A percentile compares a stretch with the other conserved stretches of the same genome.
Evolutionary conservation across 2,797 vertebrate species (phyloP).

Genomic region (Coregonus sp.): DNA sequence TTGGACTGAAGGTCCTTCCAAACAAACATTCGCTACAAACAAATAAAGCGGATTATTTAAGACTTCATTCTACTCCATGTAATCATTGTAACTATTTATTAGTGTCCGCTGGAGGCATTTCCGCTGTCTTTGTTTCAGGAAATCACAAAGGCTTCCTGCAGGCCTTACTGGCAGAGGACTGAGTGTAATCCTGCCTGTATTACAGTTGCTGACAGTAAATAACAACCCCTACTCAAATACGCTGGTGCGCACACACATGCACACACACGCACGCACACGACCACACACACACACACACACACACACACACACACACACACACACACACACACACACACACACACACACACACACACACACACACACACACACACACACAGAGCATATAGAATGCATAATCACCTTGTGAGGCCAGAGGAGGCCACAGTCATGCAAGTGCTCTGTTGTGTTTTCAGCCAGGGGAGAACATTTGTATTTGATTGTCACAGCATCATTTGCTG

Average conservation of each 20-base stretch:
- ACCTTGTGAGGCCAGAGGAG: slow-evolving; percentile 7
- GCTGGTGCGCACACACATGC: slow-evolving; percentile 1
- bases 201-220: slow-evolving; percentile 17
- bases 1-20: not conserved
- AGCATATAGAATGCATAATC: not conserved
- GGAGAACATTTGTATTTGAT: not conserved
- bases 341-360: slow-evolving; percentile 1
- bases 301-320: slow-evolving; percentile 1
- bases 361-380: slow-evolving; percentile 1
- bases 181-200: slow-evolving; percentile 8
- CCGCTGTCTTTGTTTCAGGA: slow-evolving; percentile 24
- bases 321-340: slow-evolving; percentile 12
- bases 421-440: not conserved
- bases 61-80: slow-evolving; percentile 7
- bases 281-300: not conserved
- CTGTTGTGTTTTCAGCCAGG: not conserved
- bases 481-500: not conserved
- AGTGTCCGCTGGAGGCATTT: slow-evolving; percentile 5
- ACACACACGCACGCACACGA: not conserved
- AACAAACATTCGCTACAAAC: not conserved
- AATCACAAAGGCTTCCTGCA: slow-evolving; percentile 22
- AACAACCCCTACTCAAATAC: slow-evolving; percentile 1
- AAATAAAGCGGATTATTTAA: not conserved
- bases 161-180: slow-evolving; percentile 19
- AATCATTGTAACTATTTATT: slow-evolving; percentile 5